phyloP scores from a whole-genome alignment of 2,797 vertebrate species.

The Agapornis canus region DNA sequence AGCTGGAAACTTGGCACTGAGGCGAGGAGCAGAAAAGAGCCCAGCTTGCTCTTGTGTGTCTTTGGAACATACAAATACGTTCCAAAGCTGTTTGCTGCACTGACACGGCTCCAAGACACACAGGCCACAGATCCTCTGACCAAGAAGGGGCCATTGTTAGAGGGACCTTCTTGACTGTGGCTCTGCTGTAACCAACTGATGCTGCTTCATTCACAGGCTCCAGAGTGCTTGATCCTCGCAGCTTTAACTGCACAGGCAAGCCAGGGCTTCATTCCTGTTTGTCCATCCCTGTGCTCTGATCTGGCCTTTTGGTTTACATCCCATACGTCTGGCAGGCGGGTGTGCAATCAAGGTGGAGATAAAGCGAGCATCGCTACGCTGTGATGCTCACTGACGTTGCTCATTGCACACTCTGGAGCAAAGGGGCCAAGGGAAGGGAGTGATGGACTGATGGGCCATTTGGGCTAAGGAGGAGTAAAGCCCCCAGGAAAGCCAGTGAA shows the following conservation, averaged over 20 bases:
- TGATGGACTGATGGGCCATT: not conserved
- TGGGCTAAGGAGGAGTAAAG: not conserved
- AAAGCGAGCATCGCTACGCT: not conserved
- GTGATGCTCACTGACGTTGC: not conserved
- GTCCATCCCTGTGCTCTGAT: not conserved
- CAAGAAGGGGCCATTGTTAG: constrained; percentile 64
- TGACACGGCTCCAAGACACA: constrained; percentile 48
- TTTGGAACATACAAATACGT: constrained; percentile 52
- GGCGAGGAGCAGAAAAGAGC: constrained; percentile 10
- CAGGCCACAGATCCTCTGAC: constrained; percentile 13
- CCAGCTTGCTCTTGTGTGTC: constrained; percentile 42
- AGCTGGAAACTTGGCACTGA: constrained; percentile 31
- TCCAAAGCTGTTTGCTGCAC: constrained; percentile 46
- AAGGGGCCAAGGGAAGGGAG: not conserved
- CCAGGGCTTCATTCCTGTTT: not conserved
- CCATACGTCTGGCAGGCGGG: not conserved
- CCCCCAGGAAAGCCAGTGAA: not conserved
- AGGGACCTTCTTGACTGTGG: not conserved
- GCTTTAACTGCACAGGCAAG: not conserved
- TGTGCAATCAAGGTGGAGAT: not conserved
- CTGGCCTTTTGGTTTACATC: not conserved
- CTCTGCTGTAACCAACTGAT: not conserved
- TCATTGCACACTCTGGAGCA: not conserved
- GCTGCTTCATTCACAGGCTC: not conserved
- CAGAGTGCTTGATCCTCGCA: rapidly evolving